Percentiles rank a stretch among this genome's conserved stretches.
These are phyloP conservation scores for Heliconius charithonia DNA, from an alignment of 2,888 invertebrate species.

Conservation along the genomic window DNA sequence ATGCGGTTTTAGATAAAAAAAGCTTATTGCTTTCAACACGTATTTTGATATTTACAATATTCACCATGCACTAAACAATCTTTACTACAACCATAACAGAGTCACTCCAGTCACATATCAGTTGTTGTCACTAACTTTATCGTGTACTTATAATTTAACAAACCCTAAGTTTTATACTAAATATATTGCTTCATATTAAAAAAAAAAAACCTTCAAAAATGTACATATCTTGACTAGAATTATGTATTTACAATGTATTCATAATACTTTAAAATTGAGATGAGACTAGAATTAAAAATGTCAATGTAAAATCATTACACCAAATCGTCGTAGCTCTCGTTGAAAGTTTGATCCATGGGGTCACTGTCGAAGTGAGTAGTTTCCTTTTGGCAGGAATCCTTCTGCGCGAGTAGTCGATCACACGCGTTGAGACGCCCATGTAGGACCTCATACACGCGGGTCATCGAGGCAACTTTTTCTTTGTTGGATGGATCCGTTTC, in stretches of 20 bases:
- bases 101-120: neutral
- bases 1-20: slow-evolving; percentile 19
- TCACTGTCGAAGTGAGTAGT: slow-evolving; percentile 66
- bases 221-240: slow-evolving; percentile 32
- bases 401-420: slow-evolving; percentile 72
- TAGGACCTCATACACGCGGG: slow-evolving; percentile 75
- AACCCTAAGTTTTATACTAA: neutral
- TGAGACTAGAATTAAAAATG: slow-evolving; percentile 24
- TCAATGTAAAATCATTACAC: slow-evolving; percentile 55
- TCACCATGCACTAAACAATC: slow-evolving; percentile 1
- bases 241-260: slow-evolving; percentile 37
- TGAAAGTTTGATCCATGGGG: slow-evolving; percentile 71
- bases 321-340: slow-evolving; percentile 70
- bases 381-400: slow-evolving; percentile 62
- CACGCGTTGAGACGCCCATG: slow-evolving; percentile 77
- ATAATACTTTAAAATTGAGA: slow-evolving; percentile 37
- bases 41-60: slow-evolving; percentile 50
- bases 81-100: neutral
- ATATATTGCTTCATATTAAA: neutral
- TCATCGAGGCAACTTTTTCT: slow-evolving; percentile 80
- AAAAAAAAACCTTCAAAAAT: slow-evolving; percentile 1
- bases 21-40: slow-evolving; percentile 79
- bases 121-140: neutral
- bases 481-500: slow-evolving; percentile 80
- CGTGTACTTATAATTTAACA: neutral